phyloP scores from a whole-genome alignment of 2,888 invertebrate species.

The Drosophila macrospina region DNA sequence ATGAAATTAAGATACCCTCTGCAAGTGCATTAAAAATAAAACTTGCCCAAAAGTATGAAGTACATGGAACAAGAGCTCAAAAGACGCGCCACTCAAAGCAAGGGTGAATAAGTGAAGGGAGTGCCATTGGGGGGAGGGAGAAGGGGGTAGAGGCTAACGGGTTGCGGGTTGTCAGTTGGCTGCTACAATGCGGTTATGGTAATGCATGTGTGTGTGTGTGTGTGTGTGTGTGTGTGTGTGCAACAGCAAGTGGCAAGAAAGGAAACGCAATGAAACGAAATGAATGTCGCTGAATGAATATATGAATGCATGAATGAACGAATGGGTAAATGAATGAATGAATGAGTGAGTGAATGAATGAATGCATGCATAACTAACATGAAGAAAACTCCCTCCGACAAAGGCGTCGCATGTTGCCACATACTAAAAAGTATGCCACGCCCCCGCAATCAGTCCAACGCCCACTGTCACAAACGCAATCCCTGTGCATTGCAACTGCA shows the following conservation, averaged over 20 bases:
- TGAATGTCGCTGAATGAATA: constrained; percentile 73
- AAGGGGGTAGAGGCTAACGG: neutral
- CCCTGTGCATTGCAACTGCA: constrained; percentile 18
- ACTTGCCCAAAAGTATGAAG: constrained; percentile 48
- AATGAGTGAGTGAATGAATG: constrained; percentile 46
- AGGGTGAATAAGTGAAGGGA: constrained; percentile 1
- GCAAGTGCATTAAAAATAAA: constrained; percentile 19
- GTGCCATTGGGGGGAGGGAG: too few relatives aligned
- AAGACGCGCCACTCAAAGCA: constrained; percentile 17
- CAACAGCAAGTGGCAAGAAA: constrained; percentile 47
- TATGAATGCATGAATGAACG: constrained; percentile 56
- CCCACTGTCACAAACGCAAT: constrained; percentile 5
- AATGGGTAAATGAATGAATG: neutral
- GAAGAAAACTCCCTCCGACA: constrained; percentile 20
- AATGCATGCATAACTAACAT: constrained; percentile 76
- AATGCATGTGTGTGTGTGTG: constrained; percentile 28
- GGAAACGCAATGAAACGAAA: constrained; percentile 66
- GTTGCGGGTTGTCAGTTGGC: constrained; percentile 19
- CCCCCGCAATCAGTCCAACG: neutral
- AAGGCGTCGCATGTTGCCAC: constrained; percentile 45
- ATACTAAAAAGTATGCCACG: neutral
- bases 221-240: constrained; percentile 19
- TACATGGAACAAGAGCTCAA: constrained; percentile 37
- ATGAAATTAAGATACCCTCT: neutral
- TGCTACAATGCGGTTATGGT: constrained; percentile 65